Base-by-base conservation (phyloP, 30 jellyfish, hydroid and myxozoan species). In the Hydractinia symbiolongicarpus region DNA sequence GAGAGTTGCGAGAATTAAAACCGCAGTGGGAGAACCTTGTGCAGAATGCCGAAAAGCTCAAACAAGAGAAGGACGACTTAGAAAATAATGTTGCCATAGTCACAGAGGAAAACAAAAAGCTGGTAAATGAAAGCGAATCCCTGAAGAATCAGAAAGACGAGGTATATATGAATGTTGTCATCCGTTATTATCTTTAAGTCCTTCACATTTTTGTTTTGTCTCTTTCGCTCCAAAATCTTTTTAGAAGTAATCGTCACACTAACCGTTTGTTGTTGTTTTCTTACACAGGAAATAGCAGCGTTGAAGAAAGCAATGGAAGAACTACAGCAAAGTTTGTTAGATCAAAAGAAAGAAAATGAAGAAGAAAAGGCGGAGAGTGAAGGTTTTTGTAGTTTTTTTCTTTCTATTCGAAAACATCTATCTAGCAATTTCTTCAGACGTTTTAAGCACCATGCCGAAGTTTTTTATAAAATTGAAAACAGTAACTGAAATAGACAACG, bases 231-330 rank as follows among this genome's bases (percentile, higher is more conserved):
- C 44, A 30, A 30, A 30, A 30, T 30, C 44, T 30, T 30, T 30
- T 30, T 30, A 30, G 44, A 30, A 30, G 44, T 30, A 30, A 30
- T 30, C 44, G 44, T 30, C 44, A 30, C 44, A 30, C n/a, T 13
- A 60, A 9, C n/a, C 14, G 83, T 54, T 58, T 52, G 55, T 80
- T 64, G 9, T 67, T 16, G n/a, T 66, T 9, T 56, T 6, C 52
- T 9, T 55, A 51, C 53, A 53, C 54, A 89, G 96, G 96, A 89
- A 67, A 79, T 89, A 13, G 77, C 81, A 44, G 90, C 83, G 20
- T 61, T 89, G 54, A 89, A 89, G 73, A 87, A 82, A 19, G 90
- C 82, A 66, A 61, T 89, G 20, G 83, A 86, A 55, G 72, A 76
- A 16, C 84, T 83, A 16, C 62, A 85, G 76, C 72, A 61, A 19